Evolutionary conservation across 2,113 vertebrate species (phyloP), one percentile per base, ranked within the genome.

Genomic region (Hippocampus abdominalis): DNA sequence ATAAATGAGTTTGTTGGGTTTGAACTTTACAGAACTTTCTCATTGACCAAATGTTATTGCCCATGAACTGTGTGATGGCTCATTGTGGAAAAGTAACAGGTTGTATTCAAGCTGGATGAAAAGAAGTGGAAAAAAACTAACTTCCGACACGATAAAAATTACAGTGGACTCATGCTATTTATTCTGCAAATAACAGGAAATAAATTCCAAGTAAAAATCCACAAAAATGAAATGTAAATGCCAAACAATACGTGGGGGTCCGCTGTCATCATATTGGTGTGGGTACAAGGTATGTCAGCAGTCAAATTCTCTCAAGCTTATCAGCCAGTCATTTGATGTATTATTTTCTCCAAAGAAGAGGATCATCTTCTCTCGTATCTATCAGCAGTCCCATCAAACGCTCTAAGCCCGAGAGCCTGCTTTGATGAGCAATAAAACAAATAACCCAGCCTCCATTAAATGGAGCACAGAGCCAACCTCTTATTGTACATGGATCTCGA

Each of bases 391-490:
- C 64, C 46, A 36, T 62, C 40, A 64, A 56, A 72, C 71, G 66
- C 70, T 79, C 81, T 70, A 60, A 77, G 71, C 64, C 66, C 20
- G 36, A 79, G 75, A 9, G 81, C 74, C 77, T 72, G 75, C 77
- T 89, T 85, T 83, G 74, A 87, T 83, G 79, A 79, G 73, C 21
- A 46, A 80, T 77, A 74, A 79, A 74, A 77, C 80, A 86, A 82
- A 79, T 78, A 80, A 82, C 77, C 77, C 44, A 40, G 86, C 73
- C 81, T 89, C 89, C 88, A 90, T 86, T 88, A 69, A 85, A 64
- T 40, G 59, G n/a, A 63, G 48, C 65, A 60, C 79, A 79, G 39
- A 69, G 61, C 69, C 70, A 70, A 39, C 44, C 71, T 62, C 78
- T 72, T 78, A 27, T 4, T 27, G 71, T 62, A 75, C 71, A 66